phyloP scores from a whole-genome alignment of 2,888 invertebrate genomes.

The Synanthedon vespiformis region DNA sequence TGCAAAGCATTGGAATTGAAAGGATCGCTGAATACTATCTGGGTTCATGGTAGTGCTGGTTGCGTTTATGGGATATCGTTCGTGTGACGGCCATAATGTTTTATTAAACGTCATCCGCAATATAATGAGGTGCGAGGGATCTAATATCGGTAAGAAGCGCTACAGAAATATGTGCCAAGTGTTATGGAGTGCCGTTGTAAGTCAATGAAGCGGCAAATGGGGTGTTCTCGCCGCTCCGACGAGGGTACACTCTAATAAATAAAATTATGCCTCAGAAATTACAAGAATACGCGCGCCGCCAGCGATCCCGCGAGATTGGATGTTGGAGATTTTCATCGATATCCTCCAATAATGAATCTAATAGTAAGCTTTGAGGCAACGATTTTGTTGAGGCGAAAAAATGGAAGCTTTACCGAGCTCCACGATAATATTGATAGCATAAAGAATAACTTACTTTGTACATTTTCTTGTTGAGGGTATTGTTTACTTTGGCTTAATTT shows the following conservation, averaged over 20 bases:
- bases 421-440: slow-evolving; percentile 10
- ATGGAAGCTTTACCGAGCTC: slow-evolving; percentile 8
- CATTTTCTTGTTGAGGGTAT: not conserved
- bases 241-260: slow-evolving; percentile 67
- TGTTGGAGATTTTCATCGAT: slow-evolving; percentile 60
- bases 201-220: slow-evolving; percentile 71
- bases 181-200: slow-evolving; percentile 70
- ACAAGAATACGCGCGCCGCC: slow-evolving; percentile 62
- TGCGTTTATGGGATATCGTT: slow-evolving; percentile 52
- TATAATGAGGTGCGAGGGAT: slow-evolving; percentile 68
- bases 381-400: slow-evolving; percentile 26
- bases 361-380: slow-evolving; percentile 47
- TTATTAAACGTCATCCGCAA: slow-evolving; percentile 69
- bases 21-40: no score
- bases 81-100: slow-evolving; percentile 54
- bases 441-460: not conserved
- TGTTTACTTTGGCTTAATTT: no score
- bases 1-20: no score
- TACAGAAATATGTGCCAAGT: slow-evolving; percentile 69
- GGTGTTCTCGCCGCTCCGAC: slow-evolving; percentile 55
- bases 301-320: slow-evolving; percentile 63
- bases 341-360: slow-evolving; percentile 60
- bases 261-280: slow-evolving; percentile 70
- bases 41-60: no score
- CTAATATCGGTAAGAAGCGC: slow-evolving; percentile 53